Conservation (phyloP, 2,888 invertebrate genomes). For the Zygogramma bicolorata region DNA sequence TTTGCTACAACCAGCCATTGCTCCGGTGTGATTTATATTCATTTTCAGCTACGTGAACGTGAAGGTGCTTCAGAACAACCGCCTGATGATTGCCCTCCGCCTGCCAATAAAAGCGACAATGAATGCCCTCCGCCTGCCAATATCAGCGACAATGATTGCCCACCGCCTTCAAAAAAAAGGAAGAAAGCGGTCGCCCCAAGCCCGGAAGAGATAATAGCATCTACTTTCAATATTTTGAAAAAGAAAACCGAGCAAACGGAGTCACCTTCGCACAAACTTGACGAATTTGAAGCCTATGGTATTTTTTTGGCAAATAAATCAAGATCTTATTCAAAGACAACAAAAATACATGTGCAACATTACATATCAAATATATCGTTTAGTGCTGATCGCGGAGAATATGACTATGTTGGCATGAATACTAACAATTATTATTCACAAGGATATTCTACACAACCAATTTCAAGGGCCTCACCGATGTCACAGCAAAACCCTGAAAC, state of each 20-base stretch:
- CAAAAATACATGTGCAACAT: background rate
- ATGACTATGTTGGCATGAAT: background rate
- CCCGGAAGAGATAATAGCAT: background rate
- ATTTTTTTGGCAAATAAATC: background rate
- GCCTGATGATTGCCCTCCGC: background rate
- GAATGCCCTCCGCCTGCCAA: background rate
- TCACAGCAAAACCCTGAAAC: background rate
- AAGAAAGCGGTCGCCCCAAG: background rate
- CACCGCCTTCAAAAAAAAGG: background rate
- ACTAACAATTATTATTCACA: background rate
- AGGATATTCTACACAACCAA: background rate
- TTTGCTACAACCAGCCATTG: constrained; percentile 1
- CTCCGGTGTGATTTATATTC: background rate
- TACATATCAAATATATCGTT: background rate
- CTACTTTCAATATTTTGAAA: background rate
- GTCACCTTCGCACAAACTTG: background rate
- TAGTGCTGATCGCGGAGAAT: background rate
- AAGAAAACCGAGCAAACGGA: background rate
- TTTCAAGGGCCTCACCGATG: background rate
- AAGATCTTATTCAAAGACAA: background rate
- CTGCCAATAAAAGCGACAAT: background rate
- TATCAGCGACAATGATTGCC: background rate
- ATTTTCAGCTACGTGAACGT: background rate
- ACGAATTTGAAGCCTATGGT: background rate
- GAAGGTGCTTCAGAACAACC: background rate